Evolutionary conservation across 2,113 vertebrate species (phyloP).

Genomic region (Pseudopipra pipra): DNA sequence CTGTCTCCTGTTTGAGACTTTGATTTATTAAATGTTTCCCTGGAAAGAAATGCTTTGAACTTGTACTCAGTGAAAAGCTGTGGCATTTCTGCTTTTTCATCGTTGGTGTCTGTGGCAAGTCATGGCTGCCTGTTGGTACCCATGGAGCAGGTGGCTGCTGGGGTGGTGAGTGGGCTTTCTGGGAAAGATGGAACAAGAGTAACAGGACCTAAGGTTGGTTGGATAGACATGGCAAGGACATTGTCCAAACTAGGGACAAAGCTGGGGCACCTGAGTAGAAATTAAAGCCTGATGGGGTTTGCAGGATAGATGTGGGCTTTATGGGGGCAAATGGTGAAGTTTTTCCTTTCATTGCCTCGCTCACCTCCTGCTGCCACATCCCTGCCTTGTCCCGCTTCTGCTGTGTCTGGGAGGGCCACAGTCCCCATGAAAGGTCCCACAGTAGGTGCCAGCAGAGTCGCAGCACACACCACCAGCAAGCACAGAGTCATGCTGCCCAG

Average conservation of each 20-base stretch:
- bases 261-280: neutral
- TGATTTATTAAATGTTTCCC: neutral
- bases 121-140: neutral
- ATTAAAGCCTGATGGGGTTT: neutral
- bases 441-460: fast-evolving
- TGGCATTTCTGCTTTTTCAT: neutral
- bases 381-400: fast-evolving
- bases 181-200: neutral
- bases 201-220: neutral
- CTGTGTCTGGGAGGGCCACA: fast-evolving
- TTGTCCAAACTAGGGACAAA: neutral
- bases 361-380: neutral
- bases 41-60: neutral
- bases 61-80: neutral
- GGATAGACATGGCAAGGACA: fast-evolving
- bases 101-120: neutral
- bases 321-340: neutral
- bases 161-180: neutral
- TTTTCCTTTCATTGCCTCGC: neutral
- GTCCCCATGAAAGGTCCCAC: neutral
- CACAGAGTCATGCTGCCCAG: neutral
- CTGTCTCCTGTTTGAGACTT: neutral
- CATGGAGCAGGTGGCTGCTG: fast-evolving
- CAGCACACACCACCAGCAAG: neutral
- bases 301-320: neutral